These are phyloP conservation scores for Condylostylus longicornis DNA, from an alignment of 1,140 invertebrate species.

Conservation along the genomic window DNA sequence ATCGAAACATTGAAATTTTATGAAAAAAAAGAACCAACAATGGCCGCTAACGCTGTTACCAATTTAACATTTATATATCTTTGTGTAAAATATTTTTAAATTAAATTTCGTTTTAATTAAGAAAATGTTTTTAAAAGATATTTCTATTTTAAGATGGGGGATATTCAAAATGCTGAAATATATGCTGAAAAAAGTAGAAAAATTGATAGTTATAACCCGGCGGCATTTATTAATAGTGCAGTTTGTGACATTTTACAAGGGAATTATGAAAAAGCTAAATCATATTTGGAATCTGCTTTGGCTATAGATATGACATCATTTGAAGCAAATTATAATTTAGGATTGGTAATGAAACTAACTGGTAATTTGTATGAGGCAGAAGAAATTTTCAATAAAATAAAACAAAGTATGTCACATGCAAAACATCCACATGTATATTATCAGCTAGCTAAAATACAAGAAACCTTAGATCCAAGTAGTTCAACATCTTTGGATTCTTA, in stretches of 20 bases:
- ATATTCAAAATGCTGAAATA: conserved; percentile 67
- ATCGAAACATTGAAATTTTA: conserved; percentile 80
- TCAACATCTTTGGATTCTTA: conserved; percentile 66
- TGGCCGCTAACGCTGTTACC: conserved; percentile 72
- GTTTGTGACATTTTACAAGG: conserved; percentile 61
- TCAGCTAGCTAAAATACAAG: conserved; percentile 71
- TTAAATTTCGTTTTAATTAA: neutral
- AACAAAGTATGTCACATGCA: conserved; percentile 30
- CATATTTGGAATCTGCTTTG: conserved; percentile 62
- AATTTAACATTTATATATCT: conserved; percentile 84
- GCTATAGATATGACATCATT: conserved; percentile 70
- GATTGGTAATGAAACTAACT: conserved; percentile 56
- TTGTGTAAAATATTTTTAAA: conserved; percentile 41
- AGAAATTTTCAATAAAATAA: conserved; percentile 57
- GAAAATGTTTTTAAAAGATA: conserved; percentile 4
- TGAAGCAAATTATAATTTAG: conserved; percentile 85
- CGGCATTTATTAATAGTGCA: conserved; percentile 78
- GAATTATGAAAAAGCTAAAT: conserved; percentile 58
- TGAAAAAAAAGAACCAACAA: conserved; percentile 72
- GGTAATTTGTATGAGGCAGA: conserved; percentile 49
- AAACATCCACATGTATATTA: conserved; percentile 67
- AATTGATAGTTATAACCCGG: conserved; percentile 64
- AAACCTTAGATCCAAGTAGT: conserved; percentile 39
- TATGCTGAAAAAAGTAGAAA: conserved; percentile 62
- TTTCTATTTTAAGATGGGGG: conserved; percentile 50